Percentiles rank a stretch among this genome's conserved stretches.
Conservation (phyloP, 2,113 vertebrate genomes). For the Leptocoma aspasia region DNA sequence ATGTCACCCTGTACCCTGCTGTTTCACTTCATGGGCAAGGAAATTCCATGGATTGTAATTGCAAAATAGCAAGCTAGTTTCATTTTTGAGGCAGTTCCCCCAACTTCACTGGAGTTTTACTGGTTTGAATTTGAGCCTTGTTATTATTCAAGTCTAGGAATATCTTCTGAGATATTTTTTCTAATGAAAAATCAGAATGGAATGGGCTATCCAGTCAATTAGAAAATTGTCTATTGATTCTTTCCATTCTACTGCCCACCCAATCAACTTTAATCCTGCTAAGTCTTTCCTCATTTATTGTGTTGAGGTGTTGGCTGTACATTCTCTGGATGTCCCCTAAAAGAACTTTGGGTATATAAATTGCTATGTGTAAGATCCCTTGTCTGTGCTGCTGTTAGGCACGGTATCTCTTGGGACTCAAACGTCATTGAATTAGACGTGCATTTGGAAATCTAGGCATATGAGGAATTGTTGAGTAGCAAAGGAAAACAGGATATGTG, state of each 20-base stretch:
- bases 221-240: not conserved
- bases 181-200: not conserved
- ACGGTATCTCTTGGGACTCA: not conserved
- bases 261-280: not conserved
- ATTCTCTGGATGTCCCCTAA: not conserved
- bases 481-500: not conserved
- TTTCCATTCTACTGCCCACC: not conserved
- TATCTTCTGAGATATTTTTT: not conserved
- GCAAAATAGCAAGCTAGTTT: not conserved
- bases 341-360: not conserved
- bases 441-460: not conserved
- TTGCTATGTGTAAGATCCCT: not conserved
- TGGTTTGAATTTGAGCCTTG: not conserved
- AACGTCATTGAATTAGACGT: not conserved
- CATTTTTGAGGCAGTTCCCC: not conserved
- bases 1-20: fast-evolving
- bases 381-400: not conserved
- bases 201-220: not conserved
- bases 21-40: not conserved
- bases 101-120: not conserved
- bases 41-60: not conserved
- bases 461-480: not conserved
- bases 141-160: not conserved
- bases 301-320: not conserved
- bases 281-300: not conserved